phyloP scores from a whole-genome alignment of 2,113 vertebrate genomes.

The Calyptommatus sinebrachiatus region DNA sequence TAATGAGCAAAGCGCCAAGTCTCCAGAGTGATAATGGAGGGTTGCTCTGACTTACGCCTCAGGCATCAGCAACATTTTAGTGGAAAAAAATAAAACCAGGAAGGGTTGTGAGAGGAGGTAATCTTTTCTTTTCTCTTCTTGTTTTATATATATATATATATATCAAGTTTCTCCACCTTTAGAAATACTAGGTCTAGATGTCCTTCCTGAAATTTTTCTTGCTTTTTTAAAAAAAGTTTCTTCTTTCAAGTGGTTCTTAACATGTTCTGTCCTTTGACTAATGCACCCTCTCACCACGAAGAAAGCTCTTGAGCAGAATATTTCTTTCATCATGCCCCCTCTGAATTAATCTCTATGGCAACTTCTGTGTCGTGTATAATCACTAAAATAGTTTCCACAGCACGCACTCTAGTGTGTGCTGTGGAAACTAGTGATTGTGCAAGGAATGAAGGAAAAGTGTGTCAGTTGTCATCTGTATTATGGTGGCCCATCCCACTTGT shows the following conservation, averaged over 20 bases:
- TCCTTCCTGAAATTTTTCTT: conserved; percentile 30
- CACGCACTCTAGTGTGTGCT: no score
- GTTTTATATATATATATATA: conserved; percentile 50
- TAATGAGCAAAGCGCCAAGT: conserved; percentile 70
- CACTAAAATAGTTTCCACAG: no score
- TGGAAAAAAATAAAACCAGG: conserved; percentile 65
- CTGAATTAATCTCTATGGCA: not conserved
- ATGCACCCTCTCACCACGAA: conserved; percentile 7
- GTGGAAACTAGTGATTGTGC: no score
- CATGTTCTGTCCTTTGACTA: conserved; percentile 25
- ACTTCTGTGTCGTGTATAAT: no score
- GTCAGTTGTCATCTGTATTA: no score
- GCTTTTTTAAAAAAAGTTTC: conserved; percentile 1
- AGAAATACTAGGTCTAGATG: conserved; percentile 51
- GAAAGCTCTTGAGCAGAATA: conserved; percentile 13
- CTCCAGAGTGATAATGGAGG: conserved; percentile 69
- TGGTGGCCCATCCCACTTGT: no score
- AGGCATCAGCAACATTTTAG: conserved; percentile 72
- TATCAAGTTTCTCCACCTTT: conserved; percentile 58
- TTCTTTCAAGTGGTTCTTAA: conserved; percentile 32
- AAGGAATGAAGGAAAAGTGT: no score
- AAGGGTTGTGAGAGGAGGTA: conserved; percentile 60
- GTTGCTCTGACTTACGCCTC: conserved; percentile 66
- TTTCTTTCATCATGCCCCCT: not conserved
- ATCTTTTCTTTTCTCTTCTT: conserved; percentile 31